A percentile compares a stretch with the other conserved stretches of the same genome.
phyloP scores from a whole-genome alignment of 2,888 invertebrate species.

The Tenthredo amoena region DNA sequence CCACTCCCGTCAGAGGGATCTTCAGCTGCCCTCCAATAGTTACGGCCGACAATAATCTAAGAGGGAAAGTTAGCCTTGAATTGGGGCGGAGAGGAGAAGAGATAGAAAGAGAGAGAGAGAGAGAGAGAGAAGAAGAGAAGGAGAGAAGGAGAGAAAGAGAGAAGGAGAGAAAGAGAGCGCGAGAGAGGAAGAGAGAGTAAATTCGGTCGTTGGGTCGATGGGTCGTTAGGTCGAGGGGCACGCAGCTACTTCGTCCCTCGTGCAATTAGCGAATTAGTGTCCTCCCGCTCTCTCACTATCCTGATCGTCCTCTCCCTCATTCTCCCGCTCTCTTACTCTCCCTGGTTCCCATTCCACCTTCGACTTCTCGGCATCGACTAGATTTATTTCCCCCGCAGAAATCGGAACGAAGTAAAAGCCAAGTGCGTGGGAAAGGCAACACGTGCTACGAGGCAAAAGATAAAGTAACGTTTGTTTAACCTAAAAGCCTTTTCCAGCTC shows the following conservation, averaged over 20 bases:
- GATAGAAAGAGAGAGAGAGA: not conserved
- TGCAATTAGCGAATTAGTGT: constrained; percentile 50
- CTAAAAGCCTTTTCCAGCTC: constrained; percentile 61
- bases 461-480: constrained; percentile 68
- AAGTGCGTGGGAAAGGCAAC: constrained; percentile 65
- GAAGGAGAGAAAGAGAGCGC: not conserved
- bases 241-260: constrained; percentile 44
- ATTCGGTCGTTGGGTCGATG: constrained; percentile 39
- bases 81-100: constrained; percentile 56
- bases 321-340: not conserved
- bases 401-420: constrained; percentile 27
- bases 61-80: constrained; percentile 58
- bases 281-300: constrained; percentile 14
- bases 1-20: constrained; percentile 66
- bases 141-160: not conserved
- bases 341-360: not conserved
- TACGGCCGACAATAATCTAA: constrained; percentile 68
- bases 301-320: not conserved
- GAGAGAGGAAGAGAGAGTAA: constrained; percentile 61
- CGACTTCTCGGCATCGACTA: constrained; percentile 43
- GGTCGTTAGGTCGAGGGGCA: constrained; percentile 49
- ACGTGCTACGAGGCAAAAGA: constrained; percentile 60
- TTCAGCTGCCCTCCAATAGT: constrained; percentile 58
- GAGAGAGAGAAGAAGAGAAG: not conserved
- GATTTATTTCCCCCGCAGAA: constrained; percentile 23